Conservation (phyloP, 2,113 vertebrate species). For the Cercopithecus mona region DNA sequence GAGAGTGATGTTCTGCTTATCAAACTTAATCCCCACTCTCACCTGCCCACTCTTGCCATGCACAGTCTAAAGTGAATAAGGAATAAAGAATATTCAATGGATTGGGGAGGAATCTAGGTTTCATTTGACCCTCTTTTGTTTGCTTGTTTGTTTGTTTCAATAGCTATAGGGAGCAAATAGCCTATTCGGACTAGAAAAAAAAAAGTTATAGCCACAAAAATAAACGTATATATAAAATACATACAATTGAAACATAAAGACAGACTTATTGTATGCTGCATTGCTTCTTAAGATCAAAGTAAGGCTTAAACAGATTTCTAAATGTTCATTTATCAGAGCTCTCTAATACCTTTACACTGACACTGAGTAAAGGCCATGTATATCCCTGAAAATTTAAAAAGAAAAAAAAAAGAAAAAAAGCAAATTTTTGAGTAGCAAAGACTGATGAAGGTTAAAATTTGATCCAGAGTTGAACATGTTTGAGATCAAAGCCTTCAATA, state of each 20-base stretch:
- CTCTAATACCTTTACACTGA: not conserved
- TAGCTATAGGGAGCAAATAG: not conserved
- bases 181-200: not conserved
- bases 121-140: not conserved
- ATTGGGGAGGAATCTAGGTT: not conserved
- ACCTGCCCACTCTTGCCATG: not conserved
- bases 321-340: slow-evolving; percentile 14
- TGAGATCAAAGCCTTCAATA: slow-evolving; percentile 60
- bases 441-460: slow-evolving; percentile 40
- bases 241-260: not conserved
- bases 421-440: slow-evolving; percentile 30
- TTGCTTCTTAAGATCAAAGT: not conserved
- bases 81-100: not conserved
- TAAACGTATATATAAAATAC: not conserved
- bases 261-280: not conserved
- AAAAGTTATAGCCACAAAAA: not conserved
- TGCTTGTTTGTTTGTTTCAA: no score
- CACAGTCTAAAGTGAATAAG: not conserved
- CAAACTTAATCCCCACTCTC: not conserved
- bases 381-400: not conserved
- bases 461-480: slow-evolving; percentile 26
- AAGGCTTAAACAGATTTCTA: not conserved
- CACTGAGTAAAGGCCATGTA: not conserved
- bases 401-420: not conserved
- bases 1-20: not conserved